Evolutionary conservation across 2,113 vertebrate species (phyloP), one percentile per base, ranked within the genome.

Genomic region (Corythoichthys intestinalis): DNA sequence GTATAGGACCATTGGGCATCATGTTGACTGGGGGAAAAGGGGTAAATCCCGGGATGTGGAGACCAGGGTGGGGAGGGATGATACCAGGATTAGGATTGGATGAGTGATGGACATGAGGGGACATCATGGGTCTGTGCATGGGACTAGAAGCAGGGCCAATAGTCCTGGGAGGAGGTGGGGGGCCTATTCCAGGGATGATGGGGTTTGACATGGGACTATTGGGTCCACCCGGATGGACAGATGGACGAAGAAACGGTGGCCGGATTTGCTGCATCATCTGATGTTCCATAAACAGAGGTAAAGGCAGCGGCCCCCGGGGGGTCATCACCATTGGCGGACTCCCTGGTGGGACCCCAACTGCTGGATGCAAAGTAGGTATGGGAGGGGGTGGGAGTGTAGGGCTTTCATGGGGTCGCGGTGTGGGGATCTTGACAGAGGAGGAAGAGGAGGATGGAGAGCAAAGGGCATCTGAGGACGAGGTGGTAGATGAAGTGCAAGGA

Each of bases 291-390:
- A 98, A 99, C 80, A 99, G 90, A 81, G 96, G 96, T 80, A 99
- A 89, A 48, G 97, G 97, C 87, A 99, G 93, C 0, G 97, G 97
- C 60, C 97, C 97, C 47, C 96, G 93, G 59, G 95, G 96, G 69
- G 97, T 99, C 97, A 99, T 98, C 78, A 99, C 94, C 96, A 99
- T 97, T 35, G 96, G 96, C 70, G 96, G 96, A 78, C 94, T 98
- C 72, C 96, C 95, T 64, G 95, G 90, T 44, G 95, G 95, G 83
- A 97, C 87, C 15, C 96, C 97, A 34, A 98, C 91, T 57, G 94
- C 91, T 84, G 95, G 95, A 85, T 97, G 95, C 88, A 96, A 93
- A 78, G 94, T 80, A 6, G 94, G 91, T 74, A 94, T 88, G 0
- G 93, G 93, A n/a, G 94, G 94, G 59, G 93, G 88, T 13, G 77